A percentile compares a stretch with the other conserved stretches of the same genome.
Conservation (phyloP, 1,140 invertebrate species). For the Euura saliciscinereae region DNA sequence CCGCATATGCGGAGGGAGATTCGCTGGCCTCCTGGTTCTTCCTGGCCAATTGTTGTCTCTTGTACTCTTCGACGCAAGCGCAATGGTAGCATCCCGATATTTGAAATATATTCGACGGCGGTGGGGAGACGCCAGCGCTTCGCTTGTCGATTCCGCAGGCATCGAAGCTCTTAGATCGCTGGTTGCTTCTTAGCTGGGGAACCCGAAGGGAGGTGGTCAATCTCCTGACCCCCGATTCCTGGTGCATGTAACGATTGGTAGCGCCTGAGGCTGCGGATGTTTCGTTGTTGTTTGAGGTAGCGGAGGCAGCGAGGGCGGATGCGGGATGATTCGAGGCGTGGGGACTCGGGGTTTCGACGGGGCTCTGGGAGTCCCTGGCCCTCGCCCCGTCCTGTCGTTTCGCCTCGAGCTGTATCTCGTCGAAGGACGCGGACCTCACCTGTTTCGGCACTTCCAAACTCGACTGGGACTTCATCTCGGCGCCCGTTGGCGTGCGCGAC, state of each 20-base stretch:
- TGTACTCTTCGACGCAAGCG: constrained; percentile 56
- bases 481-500: constrained; percentile 83
- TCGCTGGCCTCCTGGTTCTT: constrained; percentile 30
- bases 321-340: constrained; percentile 24
- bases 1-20: constrained; percentile 50
- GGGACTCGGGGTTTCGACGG: not conserved
- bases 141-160: constrained; percentile 70
- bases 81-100: constrained; percentile 53
- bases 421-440: constrained; percentile 82
- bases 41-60: constrained; percentile 35
- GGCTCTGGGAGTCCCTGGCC: not conserved
- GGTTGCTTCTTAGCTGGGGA: constrained; percentile 67
- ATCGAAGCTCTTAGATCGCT: constrained; percentile 79
- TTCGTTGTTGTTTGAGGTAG: constrained; percentile 17
- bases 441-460: constrained; percentile 88
- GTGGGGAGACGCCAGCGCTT: constrained; percentile 33
- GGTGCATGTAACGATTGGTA: constrained; percentile 49
- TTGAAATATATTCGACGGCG: constrained; percentile 32
- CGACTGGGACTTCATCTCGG: constrained; percentile 89
- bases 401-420: constrained; percentile 83
- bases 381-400: constrained; percentile 57
- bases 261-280: not conserved
- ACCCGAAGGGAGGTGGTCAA: constrained; percentile 62
- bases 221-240: constrained; percentile 46
- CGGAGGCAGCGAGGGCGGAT: constrained; percentile 37